phyloP scores from a whole-genome alignment of 2,888 invertebrate genomes.

The Hemicrepidius hirtus region DNA sequence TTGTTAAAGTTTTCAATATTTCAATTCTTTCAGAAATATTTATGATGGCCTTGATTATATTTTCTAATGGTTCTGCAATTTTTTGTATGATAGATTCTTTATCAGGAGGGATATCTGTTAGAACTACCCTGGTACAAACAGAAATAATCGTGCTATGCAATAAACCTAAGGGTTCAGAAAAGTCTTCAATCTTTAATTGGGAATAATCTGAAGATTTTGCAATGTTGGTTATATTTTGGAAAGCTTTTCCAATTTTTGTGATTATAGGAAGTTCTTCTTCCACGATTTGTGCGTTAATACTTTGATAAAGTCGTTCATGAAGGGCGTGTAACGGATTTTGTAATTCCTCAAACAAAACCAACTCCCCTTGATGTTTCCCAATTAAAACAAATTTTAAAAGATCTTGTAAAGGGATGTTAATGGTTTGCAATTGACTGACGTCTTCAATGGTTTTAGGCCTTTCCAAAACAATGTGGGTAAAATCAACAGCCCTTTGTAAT shows the following conservation, averaged over 20 bases:
- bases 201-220: constrained; percentile 36
- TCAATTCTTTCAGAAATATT: constrained; percentile 54
- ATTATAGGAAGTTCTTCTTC: constrained; percentile 63
- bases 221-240: constrained; percentile 59
- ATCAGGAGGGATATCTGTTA: constrained; percentile 57
- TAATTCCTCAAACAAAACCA: constrained; percentile 63
- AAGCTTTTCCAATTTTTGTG: constrained; percentile 61
- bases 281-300: constrained; percentile 58
- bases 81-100: constrained; percentile 65
- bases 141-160: constrained; percentile 68
- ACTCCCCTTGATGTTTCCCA: constrained; percentile 63
- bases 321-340: constrained; percentile 63
- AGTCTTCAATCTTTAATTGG: constrained; percentile 60
- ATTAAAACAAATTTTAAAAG: constrained; percentile 64
- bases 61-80: constrained; percentile 65
- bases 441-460: constrained; percentile 59
- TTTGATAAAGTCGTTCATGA: constrained; percentile 59
- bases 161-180: constrained; percentile 62
- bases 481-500: constrained; percentile 61
- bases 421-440: constrained; percentile 60
- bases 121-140: constrained; percentile 67
- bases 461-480: constrained; percentile 61
- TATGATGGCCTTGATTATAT: constrained; percentile 66
- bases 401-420: constrained; percentile 62
- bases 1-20: neutral